Evolutionary conservation across 2,888 invertebrate genomes (phyloP), one percentile per base, ranked within the genome.

Genomic region (Lasioglossum figueresi): DNA sequence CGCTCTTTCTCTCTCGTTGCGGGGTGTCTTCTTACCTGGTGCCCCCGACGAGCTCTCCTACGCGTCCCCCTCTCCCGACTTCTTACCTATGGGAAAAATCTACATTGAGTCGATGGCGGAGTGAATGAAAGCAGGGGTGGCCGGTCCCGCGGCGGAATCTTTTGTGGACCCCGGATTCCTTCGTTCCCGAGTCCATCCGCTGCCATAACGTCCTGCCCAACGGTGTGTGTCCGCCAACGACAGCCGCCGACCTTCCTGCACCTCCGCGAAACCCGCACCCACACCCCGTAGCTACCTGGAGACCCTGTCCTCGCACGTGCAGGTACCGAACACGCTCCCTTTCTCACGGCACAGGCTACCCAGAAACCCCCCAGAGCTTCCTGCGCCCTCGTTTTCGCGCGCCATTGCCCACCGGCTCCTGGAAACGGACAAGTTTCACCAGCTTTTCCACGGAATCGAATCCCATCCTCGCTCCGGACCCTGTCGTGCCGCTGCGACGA

Each of bases 21-120:
- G 88, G 93, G 93, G 93, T 93, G 94, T 93, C 92, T 90, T 93
- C 91, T 93, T 94, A 93, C 93, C 93, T 93, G 89, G 71, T 75
- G 92, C 79, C 48, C 56, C 52, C 82, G 37, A 23, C 34, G 23
- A 12, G 68, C 12, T 68, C 85, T 81, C 88, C 89, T 89, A 89
- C 59, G 31, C 37, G 40, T 23, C 31, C 8, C 27, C 72, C 23
- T 43, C 72, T n/a, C 52, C n/a, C 72, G 34, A 48, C 77, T 74
- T 74, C 82, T 86, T 88, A 90, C 91, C 91, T 92, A 93, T 93
- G 93, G 92, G 93, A 94, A 93, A 89, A 93, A 93, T 92, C 91
- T 92, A 93, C 92, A 92, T 92, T 92, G 91, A 92, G 88, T 87
- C 90, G 91, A 90, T 88, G 88, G 90, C 91, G 91, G 92, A 91